phyloP scores from a whole-genome alignment of 37 sponge, comb jelly and placozoan genomes.

The Beroe ovata region DNA sequence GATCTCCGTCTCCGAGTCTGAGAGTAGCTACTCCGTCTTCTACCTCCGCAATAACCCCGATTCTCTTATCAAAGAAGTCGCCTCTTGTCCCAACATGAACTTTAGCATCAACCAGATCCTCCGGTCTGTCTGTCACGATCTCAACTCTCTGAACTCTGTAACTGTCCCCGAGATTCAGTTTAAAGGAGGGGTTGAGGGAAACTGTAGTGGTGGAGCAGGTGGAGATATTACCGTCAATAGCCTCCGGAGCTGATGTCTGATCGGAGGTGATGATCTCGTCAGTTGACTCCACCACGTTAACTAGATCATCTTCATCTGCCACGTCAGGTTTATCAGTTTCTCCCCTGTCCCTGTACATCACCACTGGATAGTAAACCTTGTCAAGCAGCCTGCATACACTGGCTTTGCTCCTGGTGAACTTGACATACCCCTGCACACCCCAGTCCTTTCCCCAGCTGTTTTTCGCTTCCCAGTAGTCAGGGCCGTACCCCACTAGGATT shows the following conservation, averaged over 20 bases:
- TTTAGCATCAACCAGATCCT: background rate
- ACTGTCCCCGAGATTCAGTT: background rate
- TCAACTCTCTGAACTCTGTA: background rate
- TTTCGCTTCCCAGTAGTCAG: constrained; percentile 11
- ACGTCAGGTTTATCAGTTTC: constrained; percentile 1
- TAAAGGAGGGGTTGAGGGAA: background rate
- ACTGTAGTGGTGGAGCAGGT: background rate
- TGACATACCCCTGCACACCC: constrained; percentile 7
- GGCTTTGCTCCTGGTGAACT: background rate
- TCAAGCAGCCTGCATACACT: background rate
- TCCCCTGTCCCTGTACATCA: background rate
- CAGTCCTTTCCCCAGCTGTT: constrained; percentile 43
- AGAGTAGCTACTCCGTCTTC: background rate
- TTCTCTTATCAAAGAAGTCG: background rate
- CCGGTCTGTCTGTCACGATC: background rate
- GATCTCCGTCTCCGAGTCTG: background rate
- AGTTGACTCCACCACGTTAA: background rate
- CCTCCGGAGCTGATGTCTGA: background rate
- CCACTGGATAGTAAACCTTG: background rate
- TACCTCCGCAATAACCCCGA: background rate
- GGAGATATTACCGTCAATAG: background rate
- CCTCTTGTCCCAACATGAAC: background rate
- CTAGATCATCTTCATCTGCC: background rate
- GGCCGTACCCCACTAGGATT: background rate
- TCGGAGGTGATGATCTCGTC: background rate